These are phyloP conservation scores for Sphaerophoria taeniata DNA, from an alignment of 2,888 invertebrate genomes.

Conservation along the genomic window DNA sequence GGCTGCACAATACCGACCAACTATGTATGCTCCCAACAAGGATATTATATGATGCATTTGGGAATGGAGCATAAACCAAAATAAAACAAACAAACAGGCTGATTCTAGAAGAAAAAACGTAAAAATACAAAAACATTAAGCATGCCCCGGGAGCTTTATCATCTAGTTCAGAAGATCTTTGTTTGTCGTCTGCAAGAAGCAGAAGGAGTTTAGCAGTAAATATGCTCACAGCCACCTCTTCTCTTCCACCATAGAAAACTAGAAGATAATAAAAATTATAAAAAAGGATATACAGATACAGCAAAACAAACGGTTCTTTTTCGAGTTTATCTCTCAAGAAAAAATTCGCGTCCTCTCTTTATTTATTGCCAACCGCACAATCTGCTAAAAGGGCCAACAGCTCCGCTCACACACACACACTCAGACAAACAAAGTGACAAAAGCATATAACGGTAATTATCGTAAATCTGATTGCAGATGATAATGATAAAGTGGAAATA, in stretches of 20 bases:
- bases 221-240: neutral
- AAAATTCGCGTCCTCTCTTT: conserved; percentile 44
- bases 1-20: conserved; percentile 23
- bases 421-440: neutral
- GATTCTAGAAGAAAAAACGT: conserved; percentile 2
- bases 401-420: neutral
- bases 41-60: conserved; percentile 61
- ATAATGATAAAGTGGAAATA: conserved; percentile 55
- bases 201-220: conserved; percentile 24
- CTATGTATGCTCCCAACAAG: conserved; percentile 13
- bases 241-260: conserved; percentile 12
- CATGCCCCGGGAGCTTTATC: conserved; percentile 53
- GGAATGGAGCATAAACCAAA: conserved; percentile 38
- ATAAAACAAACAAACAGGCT: neutral
- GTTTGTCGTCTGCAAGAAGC: conserved; percentile 7
- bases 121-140: conserved; percentile 41
- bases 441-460: conserved; percentile 52
- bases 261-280: conserved; percentile 52
- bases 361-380: conserved; percentile 53
- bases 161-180: conserved; percentile 43
- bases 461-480: conserved; percentile 64
- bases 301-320: conserved; percentile 53
- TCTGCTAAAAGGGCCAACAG: conserved; percentile 12
- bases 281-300: conserved; percentile 47
- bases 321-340: conserved; percentile 65